Conservation (phyloP, 2,888 invertebrate species). For the Macroteleia sp. region DNA sequence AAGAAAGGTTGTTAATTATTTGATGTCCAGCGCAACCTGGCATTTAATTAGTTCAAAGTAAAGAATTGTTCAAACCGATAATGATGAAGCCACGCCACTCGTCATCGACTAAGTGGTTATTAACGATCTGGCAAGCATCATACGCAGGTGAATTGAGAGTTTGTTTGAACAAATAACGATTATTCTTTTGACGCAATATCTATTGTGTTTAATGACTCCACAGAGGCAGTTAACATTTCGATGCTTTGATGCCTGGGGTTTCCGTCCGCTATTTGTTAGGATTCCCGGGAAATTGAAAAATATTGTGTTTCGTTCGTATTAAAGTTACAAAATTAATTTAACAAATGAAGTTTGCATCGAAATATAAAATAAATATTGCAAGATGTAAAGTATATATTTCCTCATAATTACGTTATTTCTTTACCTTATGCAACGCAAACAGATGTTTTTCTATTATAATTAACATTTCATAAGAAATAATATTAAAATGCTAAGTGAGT, state of each 20-base stretch:
- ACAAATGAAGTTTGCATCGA: too few species aligned
- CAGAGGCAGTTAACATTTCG: slow-evolving; percentile 22
- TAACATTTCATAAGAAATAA: too few species aligned
- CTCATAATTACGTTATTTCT: too few species aligned
- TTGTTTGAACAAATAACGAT: slow-evolving; percentile 45
- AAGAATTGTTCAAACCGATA: too few species aligned
- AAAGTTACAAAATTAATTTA: slow-evolving; percentile 2
- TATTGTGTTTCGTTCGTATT: slow-evolving; percentile 19
- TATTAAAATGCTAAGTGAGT: too few species aligned
- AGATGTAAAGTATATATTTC: too few species aligned
- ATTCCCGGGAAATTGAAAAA: slow-evolving; percentile 28
- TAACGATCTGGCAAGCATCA: slow-evolving; percentile 28
- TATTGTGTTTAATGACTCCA: slow-evolving; percentile 35
- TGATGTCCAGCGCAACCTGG: background rate
- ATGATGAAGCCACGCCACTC: slow-evolving; percentile 21
- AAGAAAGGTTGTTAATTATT: slow-evolving; percentile 6
- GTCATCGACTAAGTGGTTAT: slow-evolving; percentile 38
- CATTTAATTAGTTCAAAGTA: slow-evolving; percentile 9
- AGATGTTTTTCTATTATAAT: too few species aligned
- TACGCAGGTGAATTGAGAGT: background rate
- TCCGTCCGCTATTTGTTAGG: slow-evolving; percentile 17
- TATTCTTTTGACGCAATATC: slow-evolving; percentile 37
- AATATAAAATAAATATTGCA: too few species aligned
- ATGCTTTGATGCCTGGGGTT: slow-evolving; percentile 23
- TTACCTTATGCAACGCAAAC: too few species aligned